A percentile compares a stretch with the other conserved stretches of the same genome.
Evolutionary conservation across 2,797 vertebrate species (phyloP).

Genomic region (Petrocephalus sullivani): DNA sequence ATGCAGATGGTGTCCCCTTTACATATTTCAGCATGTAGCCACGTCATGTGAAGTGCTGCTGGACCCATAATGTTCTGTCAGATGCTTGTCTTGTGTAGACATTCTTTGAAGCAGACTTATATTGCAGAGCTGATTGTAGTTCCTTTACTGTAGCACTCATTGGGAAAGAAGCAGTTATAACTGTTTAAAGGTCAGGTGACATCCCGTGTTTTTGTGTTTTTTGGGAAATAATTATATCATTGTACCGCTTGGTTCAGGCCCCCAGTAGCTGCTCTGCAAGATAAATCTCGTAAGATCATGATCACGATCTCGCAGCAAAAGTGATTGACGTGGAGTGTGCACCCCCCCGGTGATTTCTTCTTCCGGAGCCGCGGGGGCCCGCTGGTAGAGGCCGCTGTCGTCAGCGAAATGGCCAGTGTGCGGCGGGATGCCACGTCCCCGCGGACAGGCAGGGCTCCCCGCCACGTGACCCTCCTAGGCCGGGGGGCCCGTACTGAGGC

Average conservation of each 20-base stretch:
- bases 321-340: slow-evolving; percentile 2
- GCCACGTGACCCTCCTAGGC: neutral
- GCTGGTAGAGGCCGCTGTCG: neutral
- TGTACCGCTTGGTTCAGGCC: neutral
- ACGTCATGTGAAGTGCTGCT: neutral
- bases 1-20: neutral
- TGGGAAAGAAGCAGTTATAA: neutral
- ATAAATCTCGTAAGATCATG: slow-evolving; percentile 42
- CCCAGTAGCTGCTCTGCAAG: slow-evolving; percentile 28
- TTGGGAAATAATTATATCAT: neutral
- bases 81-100: slow-evolving; percentile 9
- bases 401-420: neutral
- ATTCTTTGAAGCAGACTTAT: slow-evolving; percentile 6
- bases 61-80: neutral
- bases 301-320: slow-evolving; percentile 41
- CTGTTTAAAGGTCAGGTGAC: neutral
- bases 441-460: neutral
- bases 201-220: neutral
- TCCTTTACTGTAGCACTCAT: neutral
- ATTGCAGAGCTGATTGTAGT: slow-evolving; percentile 15
- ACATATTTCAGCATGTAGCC: neutral
- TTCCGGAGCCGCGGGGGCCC: neutral
- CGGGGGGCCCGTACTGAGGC: neutral
- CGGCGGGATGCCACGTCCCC: neutral
- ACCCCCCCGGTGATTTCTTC: neutral